Evolutionary conservation across 2,888 invertebrate genomes (phyloP).

Genomic region (Napeogenes inachia): DNA sequence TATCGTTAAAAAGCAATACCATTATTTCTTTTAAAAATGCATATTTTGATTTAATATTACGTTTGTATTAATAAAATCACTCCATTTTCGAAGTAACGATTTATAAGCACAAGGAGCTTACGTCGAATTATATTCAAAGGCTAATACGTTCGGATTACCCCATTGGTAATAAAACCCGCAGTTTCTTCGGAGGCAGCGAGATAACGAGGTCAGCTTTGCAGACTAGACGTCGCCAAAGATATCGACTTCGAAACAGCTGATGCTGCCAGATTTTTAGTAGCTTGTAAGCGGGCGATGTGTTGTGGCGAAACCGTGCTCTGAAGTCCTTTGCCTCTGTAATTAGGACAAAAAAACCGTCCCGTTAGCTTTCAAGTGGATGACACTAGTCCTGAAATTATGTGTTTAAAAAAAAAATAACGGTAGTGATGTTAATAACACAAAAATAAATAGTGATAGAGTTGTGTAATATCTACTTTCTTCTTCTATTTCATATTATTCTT

Average conservation of each 20-base stretch:
- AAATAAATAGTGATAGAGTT: neutral
- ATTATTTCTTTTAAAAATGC: neutral
- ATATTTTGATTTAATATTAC: neutral
- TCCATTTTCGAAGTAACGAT: neutral
- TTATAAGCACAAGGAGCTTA: neutral
- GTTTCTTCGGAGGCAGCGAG: slow-evolving; percentile 42
- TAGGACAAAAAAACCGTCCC: neutral
- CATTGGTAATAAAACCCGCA: slow-evolving; percentile 27
- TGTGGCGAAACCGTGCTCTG: slow-evolving; percentile 33
- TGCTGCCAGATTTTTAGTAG: slow-evolving; percentile 59
- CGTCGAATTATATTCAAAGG: neutral
- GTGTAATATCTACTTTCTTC: neutral
- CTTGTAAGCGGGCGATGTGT: slow-evolving; percentile 40
- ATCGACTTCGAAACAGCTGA: slow-evolving; percentile 71
- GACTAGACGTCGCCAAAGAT: slow-evolving; percentile 69
- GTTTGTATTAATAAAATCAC: neutral
- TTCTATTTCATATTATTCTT: neutral
- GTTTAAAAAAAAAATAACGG: neutral
- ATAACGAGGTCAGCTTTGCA: slow-evolving; percentile 65
- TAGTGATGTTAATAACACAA: neutral
- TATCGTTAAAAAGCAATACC: no score
- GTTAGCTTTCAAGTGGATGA: neutral
- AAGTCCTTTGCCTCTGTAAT: slow-evolving; percentile 8
- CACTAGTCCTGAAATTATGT: neutral
- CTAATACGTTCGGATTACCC: slow-evolving; percentile 13